Conservation (phyloP, 2,113 vertebrate species). For the Takifugu flavidus region DNA sequence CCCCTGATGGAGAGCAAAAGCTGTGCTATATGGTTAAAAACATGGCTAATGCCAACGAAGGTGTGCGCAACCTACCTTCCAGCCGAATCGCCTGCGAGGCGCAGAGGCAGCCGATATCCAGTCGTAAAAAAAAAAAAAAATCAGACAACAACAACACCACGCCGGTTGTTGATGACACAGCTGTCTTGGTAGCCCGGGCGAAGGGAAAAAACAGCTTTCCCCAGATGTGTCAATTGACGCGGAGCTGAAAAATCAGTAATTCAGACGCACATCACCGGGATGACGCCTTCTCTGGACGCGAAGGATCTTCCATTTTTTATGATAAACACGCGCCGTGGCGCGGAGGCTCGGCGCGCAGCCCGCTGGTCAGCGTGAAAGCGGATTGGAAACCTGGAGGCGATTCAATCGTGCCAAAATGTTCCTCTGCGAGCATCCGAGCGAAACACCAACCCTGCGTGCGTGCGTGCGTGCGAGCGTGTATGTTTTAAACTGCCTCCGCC, state of each 20-base stretch:
- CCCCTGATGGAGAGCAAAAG: conserved; percentile 54
- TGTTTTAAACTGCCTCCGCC: conserved; percentile 24
- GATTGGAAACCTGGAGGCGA: conserved; percentile 64
- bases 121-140: conserved; percentile 50
- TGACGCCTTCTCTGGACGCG: conserved; percentile 67
- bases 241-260: conserved; percentile 42
- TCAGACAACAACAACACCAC: conserved; percentile 78
- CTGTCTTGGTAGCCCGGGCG: conserved; percentile 58
- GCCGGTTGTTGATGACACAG: conserved; percentile 77
- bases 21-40: conserved; percentile 17
- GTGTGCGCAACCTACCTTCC: conserved; percentile 58
- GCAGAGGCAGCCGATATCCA: conserved; percentile 64
- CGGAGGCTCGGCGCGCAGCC: conserved; percentile 40
- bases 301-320: conserved; percentile 64
- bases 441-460: conserved; percentile 20
- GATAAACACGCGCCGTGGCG: conserved; percentile 51
- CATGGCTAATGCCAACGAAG: conserved; percentile 31
- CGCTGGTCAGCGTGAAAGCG: conserved; percentile 38
- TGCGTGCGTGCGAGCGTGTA: not conserved
- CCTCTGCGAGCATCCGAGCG: conserved; percentile 37
- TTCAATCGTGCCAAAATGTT: conserved; percentile 65
- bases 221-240: conserved; percentile 65
- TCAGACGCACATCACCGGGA: conserved; percentile 51
- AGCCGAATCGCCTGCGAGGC: conserved; percentile 46
- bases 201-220: conserved; percentile 36